Conservation (phyloP, 2,797 vertebrate genomes). For the Tolypeutes matacus region DNA sequence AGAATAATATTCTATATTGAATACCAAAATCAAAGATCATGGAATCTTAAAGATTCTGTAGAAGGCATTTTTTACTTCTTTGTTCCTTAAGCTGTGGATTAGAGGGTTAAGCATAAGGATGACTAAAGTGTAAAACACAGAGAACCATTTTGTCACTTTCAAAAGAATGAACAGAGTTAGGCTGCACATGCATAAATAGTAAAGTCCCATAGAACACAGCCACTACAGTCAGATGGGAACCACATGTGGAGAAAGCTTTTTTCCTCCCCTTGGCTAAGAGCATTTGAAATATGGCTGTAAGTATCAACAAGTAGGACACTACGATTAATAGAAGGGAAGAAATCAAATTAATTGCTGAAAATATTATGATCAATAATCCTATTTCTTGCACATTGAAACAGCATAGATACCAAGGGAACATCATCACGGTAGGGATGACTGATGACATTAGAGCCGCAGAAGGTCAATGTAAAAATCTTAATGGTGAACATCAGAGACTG, state of each 20-base stretch:
- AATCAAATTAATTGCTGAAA: too few relatives aligned
- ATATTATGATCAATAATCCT: constrained; percentile 57
- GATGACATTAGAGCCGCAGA: constrained; percentile 72
- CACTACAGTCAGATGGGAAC: too few relatives aligned
- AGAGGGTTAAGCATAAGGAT: constrained; percentile 58
- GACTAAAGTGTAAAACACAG: constrained; percentile 50
- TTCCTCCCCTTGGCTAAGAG: background rate
- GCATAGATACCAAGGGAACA: constrained; percentile 63
- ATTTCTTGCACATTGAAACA: constrained; percentile 70
- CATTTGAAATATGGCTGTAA: constrained; percentile 24
- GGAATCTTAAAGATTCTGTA: background rate
- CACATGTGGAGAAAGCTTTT: too few relatives aligned
- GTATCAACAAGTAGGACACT: constrained; percentile 33
- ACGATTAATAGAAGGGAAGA: constrained; percentile 16
- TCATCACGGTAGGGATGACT: constrained; percentile 81
- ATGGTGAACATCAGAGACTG: constrained; percentile 55
- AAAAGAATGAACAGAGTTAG: constrained; percentile 15
- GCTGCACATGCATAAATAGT: constrained; percentile 46
- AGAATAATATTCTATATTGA: background rate
- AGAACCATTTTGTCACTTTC: constrained; percentile 49
- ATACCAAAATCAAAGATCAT: background rate
- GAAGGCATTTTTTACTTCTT: background rate
- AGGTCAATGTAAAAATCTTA: constrained; percentile 69
- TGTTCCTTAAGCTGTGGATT: constrained; percentile 37
- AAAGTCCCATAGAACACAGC: constrained; percentile 44